Conservation (phyloP, 1,140 invertebrate species). For the Psix sp. region DNA sequence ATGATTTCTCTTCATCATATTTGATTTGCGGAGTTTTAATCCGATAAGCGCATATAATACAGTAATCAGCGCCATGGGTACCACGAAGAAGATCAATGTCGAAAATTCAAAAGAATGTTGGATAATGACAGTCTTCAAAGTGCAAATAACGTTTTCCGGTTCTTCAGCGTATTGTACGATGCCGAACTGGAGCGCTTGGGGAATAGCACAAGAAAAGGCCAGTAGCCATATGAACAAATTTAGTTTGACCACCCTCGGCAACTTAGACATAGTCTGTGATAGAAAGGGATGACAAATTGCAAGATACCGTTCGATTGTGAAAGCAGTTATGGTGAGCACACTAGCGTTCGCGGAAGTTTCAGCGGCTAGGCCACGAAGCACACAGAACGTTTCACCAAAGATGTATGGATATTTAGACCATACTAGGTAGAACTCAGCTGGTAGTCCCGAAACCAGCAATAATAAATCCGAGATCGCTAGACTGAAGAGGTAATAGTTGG, state of each 20-base stretch:
- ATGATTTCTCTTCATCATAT: constrained; percentile 76
- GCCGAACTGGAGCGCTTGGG: constrained; percentile 86
- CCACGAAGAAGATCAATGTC: constrained; percentile 89
- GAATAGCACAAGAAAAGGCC: constrained; percentile 85
- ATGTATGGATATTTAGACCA: constrained; percentile 93
- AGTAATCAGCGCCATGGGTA: constrained; percentile 91
- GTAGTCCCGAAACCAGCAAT: constrained; percentile 87
- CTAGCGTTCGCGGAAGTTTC: constrained; percentile 96
- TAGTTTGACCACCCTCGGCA: constrained; percentile 83
- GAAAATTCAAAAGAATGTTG: constrained; percentile 89
- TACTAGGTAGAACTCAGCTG: constrained; percentile 90
- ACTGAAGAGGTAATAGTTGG: constrained; percentile 96
- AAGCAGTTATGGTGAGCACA: constrained; percentile 93
- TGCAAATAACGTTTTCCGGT: constrained; percentile 77
- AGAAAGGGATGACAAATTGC: constrained; percentile 95
- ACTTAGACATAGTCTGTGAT: constrained; percentile 90
- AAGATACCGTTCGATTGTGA: constrained; percentile 94
- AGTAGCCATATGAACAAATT: constrained; percentile 85
- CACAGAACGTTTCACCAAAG: constrained; percentile 91
- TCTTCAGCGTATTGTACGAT: constrained; percentile 76
- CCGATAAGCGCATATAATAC: constrained; percentile 90
- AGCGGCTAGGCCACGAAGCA: constrained; percentile 87
- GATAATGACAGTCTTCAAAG: constrained; percentile 80
- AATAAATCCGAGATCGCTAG: constrained; percentile 95
- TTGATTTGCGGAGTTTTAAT: constrained; percentile 83